phyloP scores from a whole-genome alignment of 2,888 invertebrate species.

The Pardosa pseudoannulata region DNA sequence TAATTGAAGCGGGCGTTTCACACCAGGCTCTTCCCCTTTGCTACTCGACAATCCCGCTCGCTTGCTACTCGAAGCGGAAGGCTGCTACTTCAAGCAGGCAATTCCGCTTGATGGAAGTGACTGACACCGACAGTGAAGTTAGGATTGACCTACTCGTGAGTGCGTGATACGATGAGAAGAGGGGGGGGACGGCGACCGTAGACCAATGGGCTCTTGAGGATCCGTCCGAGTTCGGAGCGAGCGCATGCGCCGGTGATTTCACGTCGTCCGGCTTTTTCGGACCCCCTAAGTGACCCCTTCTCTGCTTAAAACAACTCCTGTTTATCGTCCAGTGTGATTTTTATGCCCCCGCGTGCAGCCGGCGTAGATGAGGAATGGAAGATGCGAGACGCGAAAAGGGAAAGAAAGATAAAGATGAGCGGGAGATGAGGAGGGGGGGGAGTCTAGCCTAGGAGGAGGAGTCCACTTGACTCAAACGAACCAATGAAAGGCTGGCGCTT shows the following conservation, averaged over 20 bases:
- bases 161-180: slow-evolving; percentile 39
- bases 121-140: slow-evolving; percentile 38
- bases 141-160: slow-evolving; percentile 56
- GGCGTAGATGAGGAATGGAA: slow-evolving; percentile 37
- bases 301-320: neutral
- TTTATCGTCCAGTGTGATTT: slow-evolving; percentile 11
- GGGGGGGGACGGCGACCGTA: neutral
- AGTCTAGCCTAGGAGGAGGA: slow-evolving; percentile 54
- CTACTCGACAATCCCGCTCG: slow-evolving; percentile 1
- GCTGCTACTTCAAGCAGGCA: slow-evolving; percentile 28
- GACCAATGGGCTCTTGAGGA: slow-evolving; percentile 55
- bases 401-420: slow-evolving; percentile 25
- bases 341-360: slow-evolving; percentile 23
- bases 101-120: slow-evolving; percentile 29
- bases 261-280: slow-evolving; percentile 1
- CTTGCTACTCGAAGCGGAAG: slow-evolving; percentile 16
- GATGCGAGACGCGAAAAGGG: slow-evolving; percentile 26
- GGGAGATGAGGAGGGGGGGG: neutral
- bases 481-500: slow-evolving; percentile 63
- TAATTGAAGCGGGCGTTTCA: slow-evolving; percentile 11
- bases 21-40: neutral
- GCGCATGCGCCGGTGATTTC: slow-evolving; percentile 52
- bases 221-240: slow-evolving; percentile 36
- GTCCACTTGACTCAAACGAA: slow-evolving; percentile 68
- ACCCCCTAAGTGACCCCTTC: neutral